These are phyloP conservation scores for Drosophila navojoa DNA, from an alignment of 1,140 invertebrate genomes.

Conservation along the genomic window DNA sequence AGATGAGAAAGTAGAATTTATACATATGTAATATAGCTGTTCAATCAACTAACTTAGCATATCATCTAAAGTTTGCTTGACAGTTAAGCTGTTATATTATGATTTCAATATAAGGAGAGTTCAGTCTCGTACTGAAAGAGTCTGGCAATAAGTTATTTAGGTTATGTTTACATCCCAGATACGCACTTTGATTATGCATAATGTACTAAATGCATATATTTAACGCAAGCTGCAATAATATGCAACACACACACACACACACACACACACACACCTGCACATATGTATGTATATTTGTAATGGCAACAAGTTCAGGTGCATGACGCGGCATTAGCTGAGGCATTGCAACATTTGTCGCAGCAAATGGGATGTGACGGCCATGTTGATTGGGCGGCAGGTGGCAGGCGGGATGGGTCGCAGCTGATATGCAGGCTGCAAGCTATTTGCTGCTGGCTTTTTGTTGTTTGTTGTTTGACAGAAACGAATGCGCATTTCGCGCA, in stretches of 20 bases:
- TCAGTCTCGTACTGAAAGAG: background rate
- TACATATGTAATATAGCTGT: too few relatives aligned
- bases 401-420: background rate
- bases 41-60: too few relatives aligned
- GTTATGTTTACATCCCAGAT: slow-evolving; percentile 5
- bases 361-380: slow-evolving; percentile 53
- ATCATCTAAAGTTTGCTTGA: too few relatives aligned
- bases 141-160: slow-evolving; percentile 2
- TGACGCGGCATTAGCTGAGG: slow-evolving; percentile 44
- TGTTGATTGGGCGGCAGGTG: background rate
- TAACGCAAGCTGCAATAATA: slow-evolving; percentile 25
- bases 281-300: slow-evolving; percentile 5
- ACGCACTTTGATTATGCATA: slow-evolving; percentile 20
- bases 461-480: slow-evolving; percentile 12
- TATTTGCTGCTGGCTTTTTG: background rate
- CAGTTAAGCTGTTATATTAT: too few relatives aligned
- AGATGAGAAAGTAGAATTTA: too few relatives aligned
- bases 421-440: slow-evolving; percentile 3
- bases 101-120: too few relatives aligned
- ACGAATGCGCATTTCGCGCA: slow-evolving; percentile 26
- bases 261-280: slow-evolving; percentile 1
- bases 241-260: slow-evolving; percentile 8
- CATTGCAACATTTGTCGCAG: slow-evolving; percentile 52
- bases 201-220: slow-evolving; percentile 22
- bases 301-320: slow-evolving; percentile 48